Percentiles rank a stretch among this genome's conserved stretches.
phyloP scores from a whole-genome alignment of 2,113 vertebrate genomes.

The Silurus glanis region DNA sequence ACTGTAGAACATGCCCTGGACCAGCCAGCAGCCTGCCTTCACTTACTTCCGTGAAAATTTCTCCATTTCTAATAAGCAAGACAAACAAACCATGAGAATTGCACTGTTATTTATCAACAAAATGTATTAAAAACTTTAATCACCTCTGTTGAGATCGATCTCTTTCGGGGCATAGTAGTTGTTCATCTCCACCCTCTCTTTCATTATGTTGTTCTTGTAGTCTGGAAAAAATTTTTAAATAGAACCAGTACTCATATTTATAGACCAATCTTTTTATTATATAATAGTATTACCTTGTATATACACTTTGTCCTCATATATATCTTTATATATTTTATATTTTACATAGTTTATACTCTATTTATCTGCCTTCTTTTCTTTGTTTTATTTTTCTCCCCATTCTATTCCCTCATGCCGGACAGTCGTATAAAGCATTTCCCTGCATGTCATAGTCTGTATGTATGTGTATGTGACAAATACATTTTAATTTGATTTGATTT shows the following conservation, averaged over 20 bases:
- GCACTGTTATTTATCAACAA: neutral
- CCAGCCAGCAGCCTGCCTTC: slow-evolving; percentile 84
- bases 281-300: too few species aligned
- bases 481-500: too few species aligned
- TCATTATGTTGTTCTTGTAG: slow-evolving; percentile 97
- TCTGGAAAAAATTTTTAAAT: slow-evolving; percentile 67
- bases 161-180: slow-evolving; percentile 74
- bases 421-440: too few species aligned
- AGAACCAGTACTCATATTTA: neutral
- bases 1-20: slow-evolving; percentile 75
- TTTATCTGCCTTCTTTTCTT: too few species aligned
- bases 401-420: too few species aligned
- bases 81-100: neutral
- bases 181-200: slow-evolving; percentile 80
- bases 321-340: too few species aligned
- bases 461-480: too few species aligned
- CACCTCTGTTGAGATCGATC: slow-evolving; percentile 88
- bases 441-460: too few species aligned
- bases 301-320: too few species aligned
- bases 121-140: slow-evolving; percentile 34
- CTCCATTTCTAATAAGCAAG: slow-evolving; percentile 79
- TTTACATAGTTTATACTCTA: too few species aligned
- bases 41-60: slow-evolving; percentile 88
- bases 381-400: too few species aligned
- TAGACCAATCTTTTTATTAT: neutral